Percentiles rank a stretch among this genome's conserved stretches.
Evolutionary conservation across 2,888 invertebrate species (phyloP).

Genomic region (Dromius quadrimaculatus): DNA sequence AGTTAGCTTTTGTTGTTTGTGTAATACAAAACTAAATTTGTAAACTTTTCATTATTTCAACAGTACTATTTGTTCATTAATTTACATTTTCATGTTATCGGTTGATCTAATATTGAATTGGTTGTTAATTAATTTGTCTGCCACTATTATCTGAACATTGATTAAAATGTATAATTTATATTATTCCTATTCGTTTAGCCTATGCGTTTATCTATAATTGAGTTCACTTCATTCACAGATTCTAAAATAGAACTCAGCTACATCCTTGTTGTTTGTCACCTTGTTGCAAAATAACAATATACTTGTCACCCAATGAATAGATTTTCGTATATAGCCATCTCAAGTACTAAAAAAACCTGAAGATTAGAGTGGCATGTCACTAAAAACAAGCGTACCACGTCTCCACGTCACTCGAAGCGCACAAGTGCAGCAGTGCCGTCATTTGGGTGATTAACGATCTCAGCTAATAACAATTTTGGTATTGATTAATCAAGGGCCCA

Average conservation of each 20-base stretch:
- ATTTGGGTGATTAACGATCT: slow-evolving; percentile 63
- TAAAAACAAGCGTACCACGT: slow-evolving; percentile 14
- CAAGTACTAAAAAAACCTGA: background rate
- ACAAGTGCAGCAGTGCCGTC: slow-evolving; percentile 51
- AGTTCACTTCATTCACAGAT: too few species aligned
- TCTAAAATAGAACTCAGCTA: too few species aligned
- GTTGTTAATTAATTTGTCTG: slow-evolving; percentile 19
- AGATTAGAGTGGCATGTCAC: background rate
- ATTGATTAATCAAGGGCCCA: slow-evolving; percentile 60
- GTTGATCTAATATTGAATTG: slow-evolving; percentile 9
- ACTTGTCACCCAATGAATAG: too few species aligned
- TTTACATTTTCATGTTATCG: background rate
- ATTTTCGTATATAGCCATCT: too few species aligned
- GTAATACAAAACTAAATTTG: too few species aligned
- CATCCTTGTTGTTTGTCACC: too few species aligned
- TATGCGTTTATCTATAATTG: slow-evolving; percentile 21
- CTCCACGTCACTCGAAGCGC: background rate
- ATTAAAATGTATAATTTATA: slow-evolving; percentile 15
- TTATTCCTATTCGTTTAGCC: slow-evolving; percentile 9
- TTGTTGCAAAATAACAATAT: too few species aligned
- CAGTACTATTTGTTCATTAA: too few species aligned
- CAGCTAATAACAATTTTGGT: slow-evolving; percentile 62
- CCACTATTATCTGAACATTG: slow-evolving; percentile 4
- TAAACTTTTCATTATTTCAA: too few species aligned
- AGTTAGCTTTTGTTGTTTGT: too few species aligned